Conservation (phyloP, 2,113 vertebrate species). For the Chamaea fasciata region DNA sequence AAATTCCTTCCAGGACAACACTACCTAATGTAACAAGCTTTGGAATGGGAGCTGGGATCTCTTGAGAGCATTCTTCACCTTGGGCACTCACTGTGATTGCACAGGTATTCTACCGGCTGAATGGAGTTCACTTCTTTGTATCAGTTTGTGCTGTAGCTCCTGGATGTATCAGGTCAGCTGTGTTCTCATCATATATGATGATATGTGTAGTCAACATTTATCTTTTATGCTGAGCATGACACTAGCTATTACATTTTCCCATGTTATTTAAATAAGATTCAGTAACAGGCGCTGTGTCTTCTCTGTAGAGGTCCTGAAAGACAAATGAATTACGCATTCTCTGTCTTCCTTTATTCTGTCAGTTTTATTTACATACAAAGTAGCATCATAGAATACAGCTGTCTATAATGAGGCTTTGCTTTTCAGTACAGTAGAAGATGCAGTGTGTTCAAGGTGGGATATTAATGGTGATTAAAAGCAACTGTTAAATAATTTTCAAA, state of each 20-base stretch:
- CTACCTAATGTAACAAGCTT: accelerated
- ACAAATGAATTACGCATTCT: conserved; percentile 33
- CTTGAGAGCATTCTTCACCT: neutral
- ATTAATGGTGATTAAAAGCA: conserved; percentile 27
- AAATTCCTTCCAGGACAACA: neutral
- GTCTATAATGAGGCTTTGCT: conserved; percentile 6
- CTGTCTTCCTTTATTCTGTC: conserved; percentile 34
- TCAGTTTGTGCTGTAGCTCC: neutral
- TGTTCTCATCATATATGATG: neutral
- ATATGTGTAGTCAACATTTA: neutral
- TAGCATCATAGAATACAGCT: neutral
- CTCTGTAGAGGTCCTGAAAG: conserved; percentile 11
- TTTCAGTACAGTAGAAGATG: neutral
- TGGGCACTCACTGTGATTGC: accelerated
- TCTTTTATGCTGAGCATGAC: neutral
- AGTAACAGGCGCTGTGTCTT: neutral
- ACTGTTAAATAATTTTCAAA: neutral
- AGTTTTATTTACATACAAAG: conserved; percentile 32
- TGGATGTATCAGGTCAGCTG: neutral
- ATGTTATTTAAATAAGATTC: conserved; percentile 1
- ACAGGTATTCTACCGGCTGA: neutral
- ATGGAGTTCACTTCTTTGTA: neutral
- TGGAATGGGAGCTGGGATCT: neutral
- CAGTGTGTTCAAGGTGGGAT: neutral
- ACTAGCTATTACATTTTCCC: neutral